Base-by-base conservation (phyloP, 2,113 vertebrate genomes). In the Megaceryle maxima region DNA sequence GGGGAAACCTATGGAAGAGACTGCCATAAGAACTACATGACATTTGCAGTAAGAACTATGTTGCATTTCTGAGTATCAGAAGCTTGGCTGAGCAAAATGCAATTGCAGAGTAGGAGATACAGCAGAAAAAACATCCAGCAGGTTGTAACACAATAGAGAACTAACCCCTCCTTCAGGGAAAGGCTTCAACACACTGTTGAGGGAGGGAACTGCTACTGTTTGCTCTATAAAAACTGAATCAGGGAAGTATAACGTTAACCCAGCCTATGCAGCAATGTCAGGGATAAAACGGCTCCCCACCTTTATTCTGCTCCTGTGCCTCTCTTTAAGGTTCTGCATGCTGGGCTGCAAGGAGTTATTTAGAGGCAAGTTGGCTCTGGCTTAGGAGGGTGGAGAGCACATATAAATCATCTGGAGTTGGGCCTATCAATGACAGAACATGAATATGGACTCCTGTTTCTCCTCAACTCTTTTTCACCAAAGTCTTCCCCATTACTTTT, bases 201-300 rank as follows among this genome's bases (percentile, higher is more conserved):
- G 51, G 83, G 86, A 84, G 80, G 88, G 86, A 94, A 92, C 77
- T 79, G 89, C 89, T 94, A 55, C 91, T 79, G 81, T 85, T 96
- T 64, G 62, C 66, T 87, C 84, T 92, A 87, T 94, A 91, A 92
- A 92, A 91, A 68, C 48, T 53, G 70, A 79, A 85, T 77, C 46
- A 13, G 74, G 81, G 78, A 76, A 76, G 74, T 70, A 66, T 56
- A 66, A 83, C 0, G 29, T 73, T 79, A 84, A 92, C 67, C 21
- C 62, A 96, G 43, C 25, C 62, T 31, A 13, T 4, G 39, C 12
- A 62, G 63, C 70, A 75, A 31, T 9, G 48, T 37, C 59, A 67
- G 63, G 69, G 69, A 88, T 53, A 75, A 80, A 78, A 7, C 43
- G 64, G 76, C 53, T 63, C 59, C 93, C 69, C 53, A 46, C 31